A percentile compares a stretch with the other conserved stretches of the same genome.
Evolutionary conservation across 1,140 invertebrate genomes (phyloP).

Genomic region (Leptoteleia sp.): DNA sequence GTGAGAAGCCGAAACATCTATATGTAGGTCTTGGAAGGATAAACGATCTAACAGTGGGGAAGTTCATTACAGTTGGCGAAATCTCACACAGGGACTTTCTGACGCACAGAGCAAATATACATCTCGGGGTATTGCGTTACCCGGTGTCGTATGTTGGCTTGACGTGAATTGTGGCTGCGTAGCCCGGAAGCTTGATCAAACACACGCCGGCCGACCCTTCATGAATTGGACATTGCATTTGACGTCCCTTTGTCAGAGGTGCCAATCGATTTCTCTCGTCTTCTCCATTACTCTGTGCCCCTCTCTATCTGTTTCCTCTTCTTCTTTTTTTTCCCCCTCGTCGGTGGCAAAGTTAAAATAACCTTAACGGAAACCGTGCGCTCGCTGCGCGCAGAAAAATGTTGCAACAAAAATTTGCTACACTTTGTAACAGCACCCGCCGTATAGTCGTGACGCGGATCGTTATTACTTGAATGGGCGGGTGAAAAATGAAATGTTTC

Average conservation of each 20-base stretch:
- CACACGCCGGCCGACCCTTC: constrained; percentile 65
- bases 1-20: constrained; percentile 39
- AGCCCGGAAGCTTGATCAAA: constrained; percentile 68
- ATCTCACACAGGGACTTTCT: constrained; percentile 62
- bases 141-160: constrained; percentile 60
- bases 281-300: constrained; percentile 47
- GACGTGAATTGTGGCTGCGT: constrained; percentile 62
- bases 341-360: constrained; percentile 29
- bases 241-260: constrained; percentile 66
- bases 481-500: too few relatives aligned
- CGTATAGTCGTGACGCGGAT: too few relatives aligned
- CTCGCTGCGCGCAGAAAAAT: background rate
- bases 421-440: too few relatives aligned
- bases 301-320: constrained; percentile 53
- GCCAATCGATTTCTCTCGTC: constrained; percentile 66
- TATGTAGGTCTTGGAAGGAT: constrained; percentile 45
- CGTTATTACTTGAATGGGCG: too few relatives aligned
- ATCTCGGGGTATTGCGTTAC: constrained; percentile 61
- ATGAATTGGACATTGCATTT: constrained; percentile 69
- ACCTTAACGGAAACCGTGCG: constrained; percentile 21
- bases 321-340: constrained; percentile 49
- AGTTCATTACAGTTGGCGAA: constrained; percentile 65
- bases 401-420: too few relatives aligned
- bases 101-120: constrained; percentile 63
- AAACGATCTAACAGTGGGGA: constrained; percentile 49